These are phyloP conservation scores for Cyanistes caeruleus DNA, from an alignment of 2,113 vertebrate species.

Conservation along the genomic window DNA sequence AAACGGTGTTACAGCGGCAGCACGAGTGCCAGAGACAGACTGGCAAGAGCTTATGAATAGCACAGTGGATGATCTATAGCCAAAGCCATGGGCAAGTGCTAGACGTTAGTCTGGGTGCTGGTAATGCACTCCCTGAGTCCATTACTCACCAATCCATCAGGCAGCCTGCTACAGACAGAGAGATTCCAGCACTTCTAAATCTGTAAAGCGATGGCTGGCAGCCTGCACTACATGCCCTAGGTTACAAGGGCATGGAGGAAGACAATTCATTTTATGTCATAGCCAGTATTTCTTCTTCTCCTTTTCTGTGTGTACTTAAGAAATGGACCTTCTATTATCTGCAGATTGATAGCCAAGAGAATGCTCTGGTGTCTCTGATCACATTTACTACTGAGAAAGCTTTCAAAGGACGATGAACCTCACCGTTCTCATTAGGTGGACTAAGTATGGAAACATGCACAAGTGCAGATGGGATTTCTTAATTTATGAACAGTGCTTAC, in stretches of 20 bases:
- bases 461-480: neutral
- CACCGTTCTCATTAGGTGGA: constrained; percentile 50
- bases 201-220: constrained; percentile 89
- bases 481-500: neutral
- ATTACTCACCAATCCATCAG: constrained; percentile 99
- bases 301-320: constrained; percentile 78
- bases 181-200: constrained; percentile 92
- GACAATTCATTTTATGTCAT: constrained; percentile 80
- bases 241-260: constrained; percentile 87
- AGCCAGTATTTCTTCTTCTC: constrained; percentile 77
- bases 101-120: constrained; percentile 90
- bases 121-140: constrained; percentile 92
- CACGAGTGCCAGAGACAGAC: constrained; percentile 71
- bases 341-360: constrained; percentile 76
- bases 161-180: constrained; percentile 86
- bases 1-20: neutral
- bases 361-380: constrained; percentile 68
- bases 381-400: constrained; percentile 61
- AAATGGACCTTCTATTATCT: constrained; percentile 75
- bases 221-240: constrained; percentile 90
- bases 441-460: neutral
- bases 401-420: constrained; percentile 21
- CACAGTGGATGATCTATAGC: constrained; percentile 91
- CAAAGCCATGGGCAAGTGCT: constrained; percentile 88
- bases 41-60: constrained; percentile 85